phyloP scores from a whole-genome alignment of 2,888 invertebrate genomes.

The Geotrupes spiniger region DNA sequence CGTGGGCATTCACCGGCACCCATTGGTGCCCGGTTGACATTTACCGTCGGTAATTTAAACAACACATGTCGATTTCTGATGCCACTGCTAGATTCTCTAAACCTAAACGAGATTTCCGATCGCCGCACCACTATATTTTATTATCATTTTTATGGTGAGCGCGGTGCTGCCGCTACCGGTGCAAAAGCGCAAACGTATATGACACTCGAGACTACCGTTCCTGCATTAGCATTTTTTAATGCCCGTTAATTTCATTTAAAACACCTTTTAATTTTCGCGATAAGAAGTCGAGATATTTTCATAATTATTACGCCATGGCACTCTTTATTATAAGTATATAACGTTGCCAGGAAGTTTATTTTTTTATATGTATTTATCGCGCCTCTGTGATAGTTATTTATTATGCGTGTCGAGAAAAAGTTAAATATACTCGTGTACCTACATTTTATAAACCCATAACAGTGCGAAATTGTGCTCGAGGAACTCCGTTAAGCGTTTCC shows the following conservation, averaged over 20 bases:
- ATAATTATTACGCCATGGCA: no score
- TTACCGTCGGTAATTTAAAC: constrained; percentile 27
- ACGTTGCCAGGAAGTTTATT: no score
- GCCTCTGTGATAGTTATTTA: no score
- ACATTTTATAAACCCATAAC: no score
- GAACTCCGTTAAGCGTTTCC: no score
- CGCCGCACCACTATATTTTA: neutral
- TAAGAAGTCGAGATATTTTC: no score
- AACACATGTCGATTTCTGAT: constrained; percentile 29
- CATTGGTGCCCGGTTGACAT: constrained; percentile 30
- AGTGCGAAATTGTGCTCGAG: no score
- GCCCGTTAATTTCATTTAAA: neutral
- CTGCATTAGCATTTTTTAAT: neutral
- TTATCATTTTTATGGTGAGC: neutral
- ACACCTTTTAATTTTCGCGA: no score
- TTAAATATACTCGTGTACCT: no score
- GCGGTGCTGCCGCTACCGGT: neutral
- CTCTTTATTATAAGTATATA: no score
- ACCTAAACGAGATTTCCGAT: neutral
- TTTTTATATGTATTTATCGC: no score
- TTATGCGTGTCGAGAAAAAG: no score
- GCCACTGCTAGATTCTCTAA: constrained; percentile 13
- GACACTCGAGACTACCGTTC: neutral
- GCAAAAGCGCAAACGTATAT: neutral
- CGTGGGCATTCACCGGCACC: constrained; percentile 30